These are phyloP conservation scores for Drosophila atripex DNA, from an alignment of 2,888 invertebrate genomes.

Conservation along the genomic window DNA sequence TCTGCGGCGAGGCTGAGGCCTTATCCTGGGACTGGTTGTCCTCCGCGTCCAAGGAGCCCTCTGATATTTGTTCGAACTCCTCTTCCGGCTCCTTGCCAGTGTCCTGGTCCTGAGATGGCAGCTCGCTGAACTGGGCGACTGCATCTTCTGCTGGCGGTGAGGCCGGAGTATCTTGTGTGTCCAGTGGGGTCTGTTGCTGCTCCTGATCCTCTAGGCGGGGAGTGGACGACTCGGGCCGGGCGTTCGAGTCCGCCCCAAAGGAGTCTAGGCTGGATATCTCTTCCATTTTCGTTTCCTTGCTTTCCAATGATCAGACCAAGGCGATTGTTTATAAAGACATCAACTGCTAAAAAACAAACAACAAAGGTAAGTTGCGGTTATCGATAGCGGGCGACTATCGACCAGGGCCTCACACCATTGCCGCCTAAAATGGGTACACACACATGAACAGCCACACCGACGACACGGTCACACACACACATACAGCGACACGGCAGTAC, in stretches of 20 bases:
- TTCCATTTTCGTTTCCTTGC: slow-evolving; percentile 70
- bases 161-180: slow-evolving; percentile 52
- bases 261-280: slow-evolving; percentile 82
- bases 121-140: slow-evolving; percentile 7
- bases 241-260: slow-evolving; percentile 74
- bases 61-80: slow-evolving; percentile 80
- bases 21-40: slow-evolving; percentile 72
- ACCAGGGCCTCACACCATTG: slow-evolving; percentile 68
- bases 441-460: slow-evolving; percentile 48
- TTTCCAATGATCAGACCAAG: slow-evolving; percentile 23
- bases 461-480: slow-evolving; percentile 46
- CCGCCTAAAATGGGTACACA: slow-evolving; percentile 73
- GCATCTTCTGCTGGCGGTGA: slow-evolving; percentile 57
- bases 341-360: slow-evolving; percentile 63
- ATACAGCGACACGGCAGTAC: slow-evolving; percentile 21
- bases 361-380: slow-evolving; percentile 24
- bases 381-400: slow-evolving; percentile 53
- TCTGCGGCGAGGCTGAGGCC: slow-evolving; percentile 19
- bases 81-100: slow-evolving; percentile 57
- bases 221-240: slow-evolving; percentile 71
- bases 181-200: slow-evolving; percentile 21
- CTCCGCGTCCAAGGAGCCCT: slow-evolving; percentile 77
- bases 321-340: slow-evolving; percentile 56
- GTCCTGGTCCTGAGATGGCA: neutral
- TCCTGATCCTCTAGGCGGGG: slow-evolving; percentile 63